These are phyloP conservation scores for Hycleus phaleratus DNA, from an alignment of 1,140 invertebrate species.

Conservation along the genomic window DNA sequence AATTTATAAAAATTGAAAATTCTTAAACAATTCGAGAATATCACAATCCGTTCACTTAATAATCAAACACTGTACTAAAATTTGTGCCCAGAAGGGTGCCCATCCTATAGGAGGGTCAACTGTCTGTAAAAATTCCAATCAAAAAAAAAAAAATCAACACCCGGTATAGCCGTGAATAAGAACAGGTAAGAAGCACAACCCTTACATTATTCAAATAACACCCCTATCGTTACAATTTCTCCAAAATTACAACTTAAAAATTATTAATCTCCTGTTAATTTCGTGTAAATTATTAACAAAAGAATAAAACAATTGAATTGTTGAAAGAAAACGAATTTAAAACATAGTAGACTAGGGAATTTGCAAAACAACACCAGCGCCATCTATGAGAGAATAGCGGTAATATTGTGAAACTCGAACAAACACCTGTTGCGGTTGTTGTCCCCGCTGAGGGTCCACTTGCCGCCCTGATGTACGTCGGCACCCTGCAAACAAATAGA, in stretches of 20 bases:
- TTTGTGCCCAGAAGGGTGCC: background rate
- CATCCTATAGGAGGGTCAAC: slow-evolving; percentile 18
- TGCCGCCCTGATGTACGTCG: background rate
- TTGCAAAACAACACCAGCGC: background rate
- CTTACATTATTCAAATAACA: no score
- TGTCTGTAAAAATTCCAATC: slow-evolving; percentile 27
- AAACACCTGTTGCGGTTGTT: no score
- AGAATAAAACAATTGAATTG: no score
- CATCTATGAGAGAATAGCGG: slow-evolving; percentile 1
- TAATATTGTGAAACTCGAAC: background rate
- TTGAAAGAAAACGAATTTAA: no score
- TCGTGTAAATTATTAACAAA: no score
- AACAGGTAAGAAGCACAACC: slow-evolving; percentile 23
- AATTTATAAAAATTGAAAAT: background rate
- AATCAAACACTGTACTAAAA: slow-evolving; percentile 25
- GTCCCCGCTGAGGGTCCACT: background rate
- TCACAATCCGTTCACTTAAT: slow-evolving; percentile 22
- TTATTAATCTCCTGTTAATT: no score
- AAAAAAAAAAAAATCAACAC: slow-evolving; percentile 21
- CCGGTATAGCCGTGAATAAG: slow-evolving; percentile 12
- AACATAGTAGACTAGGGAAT: background rate
- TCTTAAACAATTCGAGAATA: slow-evolving; percentile 18
- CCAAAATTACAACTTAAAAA: no score
- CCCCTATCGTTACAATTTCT: no score
- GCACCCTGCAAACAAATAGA: background rate